Base-by-base conservation (phyloP, 2,113 vertebrate species). In the Trochalopteron elliotii region DNA sequence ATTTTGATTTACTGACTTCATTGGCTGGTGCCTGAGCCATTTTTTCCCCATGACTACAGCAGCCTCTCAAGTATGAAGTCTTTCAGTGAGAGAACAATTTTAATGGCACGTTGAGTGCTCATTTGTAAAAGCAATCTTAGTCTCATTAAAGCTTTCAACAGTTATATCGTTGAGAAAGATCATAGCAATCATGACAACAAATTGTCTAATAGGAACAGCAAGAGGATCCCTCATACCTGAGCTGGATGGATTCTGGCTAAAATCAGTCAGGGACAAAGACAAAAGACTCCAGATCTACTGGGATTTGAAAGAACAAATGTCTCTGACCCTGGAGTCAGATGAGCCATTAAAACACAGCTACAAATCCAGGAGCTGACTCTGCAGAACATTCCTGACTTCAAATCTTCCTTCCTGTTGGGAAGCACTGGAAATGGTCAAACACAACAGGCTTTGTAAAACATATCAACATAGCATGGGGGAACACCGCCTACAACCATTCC, bases 1-100 rank as follows among this genome's bases (percentile, higher is more conserved):
- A 97, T 98, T 97, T 97, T 96, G 95, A 97, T 96, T 95, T 97
- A 97, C 98, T 96, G 97, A 96, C 96, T 95, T 93, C 57, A 81
- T 94, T 95, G 88, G 93, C 95, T 85, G 52, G 15, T 83, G 76
- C 80, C 47, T 6, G 82, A 59, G 85, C 72, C 86, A 89, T 94
- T 95, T 95, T 96, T 87, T 37, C 77, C 86, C 80, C 11, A 15
- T 95, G 72, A 87, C 94, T 96, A 84, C 93, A 96, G 70, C 83
- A 96, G 91, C 88, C 78, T 94, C 87, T 95, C 93, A 96, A 96
- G 91, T 93, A 84, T 50, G 87, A 77, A 83, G 69, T 53, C 22
- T 97, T 97, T 96, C 61, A 60, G 86, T 75, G 77, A 96, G 25
- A 93, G 89, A 97, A 87, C 90, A 96, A 88, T 95, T 97, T 97